Conservation (phyloP, 2,113 vertebrate species). For the Plestiodon gilberti region DNA sequence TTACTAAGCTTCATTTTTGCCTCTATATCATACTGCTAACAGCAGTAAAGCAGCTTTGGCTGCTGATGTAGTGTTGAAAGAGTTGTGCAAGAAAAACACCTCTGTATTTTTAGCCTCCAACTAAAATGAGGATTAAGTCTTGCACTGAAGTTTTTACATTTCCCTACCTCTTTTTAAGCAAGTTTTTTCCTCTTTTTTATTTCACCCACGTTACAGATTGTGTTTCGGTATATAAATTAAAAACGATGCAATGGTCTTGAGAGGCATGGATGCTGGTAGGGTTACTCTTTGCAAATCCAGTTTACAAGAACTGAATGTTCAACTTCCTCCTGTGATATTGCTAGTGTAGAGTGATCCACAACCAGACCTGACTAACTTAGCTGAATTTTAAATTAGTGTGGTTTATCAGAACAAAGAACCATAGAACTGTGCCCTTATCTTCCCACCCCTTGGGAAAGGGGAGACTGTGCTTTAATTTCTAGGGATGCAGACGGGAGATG, state of each 20-base stretch:
- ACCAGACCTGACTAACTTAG: conserved; percentile 45
- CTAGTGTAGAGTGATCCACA: conserved; percentile 41
- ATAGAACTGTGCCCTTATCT: conserved; percentile 31
- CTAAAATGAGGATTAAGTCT: conserved; percentile 49
- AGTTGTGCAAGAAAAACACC: conserved; percentile 42
- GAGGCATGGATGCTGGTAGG: conserved; percentile 41
- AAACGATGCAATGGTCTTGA: conserved; percentile 48
- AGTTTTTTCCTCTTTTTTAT: conserved; percentile 31
- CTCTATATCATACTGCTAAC: conserved; percentile 32
- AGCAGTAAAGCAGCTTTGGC: conserved; percentile 44
- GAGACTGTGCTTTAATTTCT: conserved; percentile 50
- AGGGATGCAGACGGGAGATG: conserved; percentile 58
- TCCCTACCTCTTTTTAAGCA: conserved; percentile 56
- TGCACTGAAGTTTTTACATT: conserved; percentile 65
- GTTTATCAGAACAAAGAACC: conserved; percentile 19
- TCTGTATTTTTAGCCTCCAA: conserved; percentile 39
- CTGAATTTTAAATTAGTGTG: conserved; percentile 30
- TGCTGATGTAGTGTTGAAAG: conserved; percentile 45
- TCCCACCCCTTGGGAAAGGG: conserved; percentile 31
- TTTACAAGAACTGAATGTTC: conserved; percentile 31
- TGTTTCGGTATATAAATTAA: conserved; percentile 42
- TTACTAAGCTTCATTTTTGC: conserved; percentile 21
- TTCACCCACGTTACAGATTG: conserved; percentile 56
- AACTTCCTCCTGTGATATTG: conserved; percentile 35
- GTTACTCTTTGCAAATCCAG: not conserved